Conservation (phyloP, 2,797 vertebrate genomes). For the Petrocephalus schoutedeni region DNA sequence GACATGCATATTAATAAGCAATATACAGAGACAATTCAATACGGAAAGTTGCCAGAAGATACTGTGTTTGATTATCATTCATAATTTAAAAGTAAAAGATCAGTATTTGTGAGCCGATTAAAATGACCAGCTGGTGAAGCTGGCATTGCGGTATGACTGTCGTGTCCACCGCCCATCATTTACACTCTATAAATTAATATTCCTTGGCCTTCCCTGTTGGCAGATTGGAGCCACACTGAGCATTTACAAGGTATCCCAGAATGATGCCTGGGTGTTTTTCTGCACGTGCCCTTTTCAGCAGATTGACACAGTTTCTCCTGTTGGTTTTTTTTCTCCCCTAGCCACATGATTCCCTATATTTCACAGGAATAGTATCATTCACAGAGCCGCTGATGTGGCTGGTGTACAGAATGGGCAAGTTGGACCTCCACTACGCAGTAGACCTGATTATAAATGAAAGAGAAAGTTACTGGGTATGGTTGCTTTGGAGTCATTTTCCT, state of each 20-base stretch:
- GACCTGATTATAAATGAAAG: neutral
- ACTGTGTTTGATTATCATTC: neutral
- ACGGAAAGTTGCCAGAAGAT: neutral
- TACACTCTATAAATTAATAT: neutral
- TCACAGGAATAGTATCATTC: neutral
- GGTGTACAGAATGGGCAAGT: neutral
- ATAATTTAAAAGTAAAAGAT: neutral
- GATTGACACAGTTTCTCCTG: neutral
- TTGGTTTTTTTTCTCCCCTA: neutral
- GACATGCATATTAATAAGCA: neutral
- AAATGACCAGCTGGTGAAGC: slow-evolving; percentile 5
- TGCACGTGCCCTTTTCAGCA: neutral
- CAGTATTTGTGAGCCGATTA: neutral
- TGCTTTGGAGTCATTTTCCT: neutral
- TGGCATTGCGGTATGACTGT: neutral
- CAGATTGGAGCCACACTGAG: slow-evolving; percentile 12
- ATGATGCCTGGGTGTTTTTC: neutral
- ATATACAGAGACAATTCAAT: neutral
- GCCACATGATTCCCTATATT: neutral
- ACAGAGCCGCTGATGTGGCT: neutral
- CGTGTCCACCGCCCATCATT: neutral
- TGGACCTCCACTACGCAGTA: neutral
- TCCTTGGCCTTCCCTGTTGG: neutral
- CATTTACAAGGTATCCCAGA: slow-evolving; percentile 10
- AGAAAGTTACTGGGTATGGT: neutral